Conservation (phyloP, 1,140 invertebrate species). For the Schmidtea mediterranea region DNA sequence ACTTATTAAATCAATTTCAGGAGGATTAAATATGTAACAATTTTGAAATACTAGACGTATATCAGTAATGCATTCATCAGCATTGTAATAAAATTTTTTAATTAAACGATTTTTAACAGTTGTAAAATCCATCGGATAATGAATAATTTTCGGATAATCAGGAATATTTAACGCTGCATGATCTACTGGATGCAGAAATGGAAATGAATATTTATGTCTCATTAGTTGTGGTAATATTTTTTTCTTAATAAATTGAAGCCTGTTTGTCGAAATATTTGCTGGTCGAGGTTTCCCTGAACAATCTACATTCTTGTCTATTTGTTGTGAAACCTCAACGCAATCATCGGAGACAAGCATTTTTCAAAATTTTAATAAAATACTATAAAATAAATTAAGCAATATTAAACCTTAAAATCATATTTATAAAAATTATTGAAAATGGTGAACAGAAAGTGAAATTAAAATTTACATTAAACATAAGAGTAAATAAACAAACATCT, state of each 20-base stretch:
- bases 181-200: conserved; percentile 85
- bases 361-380: no score
- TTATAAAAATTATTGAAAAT: no score
- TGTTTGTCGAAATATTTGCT: conserved; percentile 39
- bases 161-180: conserved; percentile 77
- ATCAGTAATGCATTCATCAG: conserved; percentile 83
- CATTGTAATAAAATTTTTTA: conserved; percentile 81
- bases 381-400: no score
- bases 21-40: conserved; percentile 95
- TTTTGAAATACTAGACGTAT: conserved; percentile 97
- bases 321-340: background rate
- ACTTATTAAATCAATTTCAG: conserved; percentile 80
- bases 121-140: conserved; percentile 74
- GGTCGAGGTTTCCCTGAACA: no score
- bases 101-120: conserved; percentile 94
- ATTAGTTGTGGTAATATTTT: conserved; percentile 74
- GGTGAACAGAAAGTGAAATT: no score
- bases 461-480: no score
- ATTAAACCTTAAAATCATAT: no score
- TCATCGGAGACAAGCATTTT: background rate
- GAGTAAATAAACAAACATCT: no score
- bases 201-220: conserved; percentile 96
- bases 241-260: conserved; percentile 70
- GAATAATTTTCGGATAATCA: conserved; percentile 93
- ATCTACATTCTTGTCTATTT: background rate